Conservation (phyloP, 1,140 invertebrate species). For the Dreissena rostriformis region DNA sequence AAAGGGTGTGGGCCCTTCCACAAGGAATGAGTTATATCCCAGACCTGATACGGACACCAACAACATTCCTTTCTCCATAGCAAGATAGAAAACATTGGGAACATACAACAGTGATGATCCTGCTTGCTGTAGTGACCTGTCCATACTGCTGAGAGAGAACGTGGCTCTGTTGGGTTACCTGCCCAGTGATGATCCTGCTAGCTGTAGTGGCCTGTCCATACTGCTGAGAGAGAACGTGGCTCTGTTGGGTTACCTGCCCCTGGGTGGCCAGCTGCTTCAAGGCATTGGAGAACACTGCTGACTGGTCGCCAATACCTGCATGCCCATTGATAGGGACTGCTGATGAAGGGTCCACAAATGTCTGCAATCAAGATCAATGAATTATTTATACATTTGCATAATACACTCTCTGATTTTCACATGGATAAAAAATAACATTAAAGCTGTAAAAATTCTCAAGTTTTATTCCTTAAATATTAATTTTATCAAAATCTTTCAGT, state of each 20-base stretch:
- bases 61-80: no score
- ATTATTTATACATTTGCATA: no score
- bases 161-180: no score
- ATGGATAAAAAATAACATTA: no score
- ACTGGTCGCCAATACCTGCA: neutral
- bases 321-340: neutral
- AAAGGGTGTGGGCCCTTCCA: no score
- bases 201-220: neutral
- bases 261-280: conserved; percentile 60
- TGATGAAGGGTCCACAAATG: neutral
- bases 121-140: neutral
- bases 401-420: no score
- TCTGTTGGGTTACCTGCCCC: conserved; percentile 18
- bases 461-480: no score
- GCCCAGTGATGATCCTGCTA: neutral
- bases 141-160: neutral
- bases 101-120: conserved; percentile 9
- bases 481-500: no score
- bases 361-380: neutral
- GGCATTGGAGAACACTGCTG: conserved; percentile 60
- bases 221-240: neutral
- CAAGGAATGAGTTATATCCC: no score
- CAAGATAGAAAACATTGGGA: neutral
- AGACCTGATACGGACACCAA: no score
- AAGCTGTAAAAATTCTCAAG: no score